Evolutionary conservation across 1,140 invertebrate genomes (phyloP).

Genomic region (Drosophila lini): DNA sequence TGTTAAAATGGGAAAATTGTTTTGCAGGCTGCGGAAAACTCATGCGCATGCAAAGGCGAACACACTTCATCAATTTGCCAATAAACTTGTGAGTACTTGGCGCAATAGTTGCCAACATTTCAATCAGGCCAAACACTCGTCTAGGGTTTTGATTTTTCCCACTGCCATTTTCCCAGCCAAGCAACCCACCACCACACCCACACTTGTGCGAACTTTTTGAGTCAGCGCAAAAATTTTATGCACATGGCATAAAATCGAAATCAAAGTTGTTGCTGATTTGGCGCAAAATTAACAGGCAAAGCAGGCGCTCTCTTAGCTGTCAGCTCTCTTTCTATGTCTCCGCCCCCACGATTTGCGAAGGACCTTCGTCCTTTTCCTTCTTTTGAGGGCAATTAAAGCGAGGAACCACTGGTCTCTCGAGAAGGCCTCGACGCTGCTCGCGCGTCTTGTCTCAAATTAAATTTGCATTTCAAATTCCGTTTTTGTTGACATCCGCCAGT

Average conservation of each 20-base stretch:
- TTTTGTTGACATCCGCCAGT: slow-evolving; percentile 60
- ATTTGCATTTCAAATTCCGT: slow-evolving; percentile 80
- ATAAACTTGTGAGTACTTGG: slow-evolving; percentile 79
- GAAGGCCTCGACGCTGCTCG: slow-evolving; percentile 4
- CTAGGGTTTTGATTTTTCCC: slow-evolving; percentile 29
- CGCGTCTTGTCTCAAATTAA: slow-evolving; percentile 77
- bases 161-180: slow-evolving; percentile 8
- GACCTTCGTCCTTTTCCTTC: slow-evolving; percentile 32
- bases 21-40: slow-evolving; percentile 63
- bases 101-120: slow-evolving; percentile 82
- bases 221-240: slow-evolving; percentile 77
- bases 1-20: slow-evolving; percentile 67
- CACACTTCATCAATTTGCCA: slow-evolving; percentile 81
- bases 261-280: slow-evolving; percentile 81
- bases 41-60: slow-evolving; percentile 56
- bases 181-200: neutral
- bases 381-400: slow-evolving; percentile 45
- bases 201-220: slow-evolving; percentile 55
- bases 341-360: neutral
- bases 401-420: slow-evolving; percentile 30
- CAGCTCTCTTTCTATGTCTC: slow-evolving; percentile 9
- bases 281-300: slow-evolving; percentile 78
- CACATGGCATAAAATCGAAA: slow-evolving; percentile 73
- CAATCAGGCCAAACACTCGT: slow-evolving; percentile 75
- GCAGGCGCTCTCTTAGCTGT: slow-evolving; percentile 48